Percentiles rank a stretch among this genome's conserved stretches.
Conservation (phyloP, 37 sponge, comb jelly and placozoan genomes). For the Beroe forskalii region DNA sequence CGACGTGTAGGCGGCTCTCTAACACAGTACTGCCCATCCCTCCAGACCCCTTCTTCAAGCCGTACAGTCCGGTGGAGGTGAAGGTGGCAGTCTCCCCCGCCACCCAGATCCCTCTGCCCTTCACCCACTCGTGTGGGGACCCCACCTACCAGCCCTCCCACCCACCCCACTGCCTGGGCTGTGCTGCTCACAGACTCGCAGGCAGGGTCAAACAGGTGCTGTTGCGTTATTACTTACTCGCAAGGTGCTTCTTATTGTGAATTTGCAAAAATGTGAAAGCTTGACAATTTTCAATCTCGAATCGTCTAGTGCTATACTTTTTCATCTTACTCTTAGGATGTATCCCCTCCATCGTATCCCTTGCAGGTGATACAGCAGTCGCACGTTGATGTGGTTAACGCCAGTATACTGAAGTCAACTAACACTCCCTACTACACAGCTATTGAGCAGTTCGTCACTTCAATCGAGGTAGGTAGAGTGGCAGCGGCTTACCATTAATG, state of each 20-base stretch:
- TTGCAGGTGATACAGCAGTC: constrained; percentile 28
- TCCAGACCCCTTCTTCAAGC: constrained; percentile 1
- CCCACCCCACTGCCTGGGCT: constrained; percentile 14
- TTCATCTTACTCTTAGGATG: no score
- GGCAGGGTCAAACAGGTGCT: not conserved
- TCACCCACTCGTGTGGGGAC: not conserved
- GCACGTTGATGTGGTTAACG: not conserved
- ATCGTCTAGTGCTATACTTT: no score
- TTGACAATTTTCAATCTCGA: no score
- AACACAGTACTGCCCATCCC: constrained; percentile 33
- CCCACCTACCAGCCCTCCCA: not conserved
- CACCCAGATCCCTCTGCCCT: constrained; percentile 44
- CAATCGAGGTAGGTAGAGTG: constrained; percentile 23
- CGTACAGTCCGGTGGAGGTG: constrained; percentile 2
- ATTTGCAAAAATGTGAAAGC: no score
- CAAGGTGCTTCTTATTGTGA: no score
- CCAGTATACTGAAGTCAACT: not conserved
- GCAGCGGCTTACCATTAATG: no score
- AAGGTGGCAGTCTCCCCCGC: constrained; percentile 22
- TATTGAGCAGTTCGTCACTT: constrained; percentile 18
- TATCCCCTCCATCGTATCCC: no score
- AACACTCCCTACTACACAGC: not conserved
- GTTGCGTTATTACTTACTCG: no score
- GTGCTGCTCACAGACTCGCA: not conserved
- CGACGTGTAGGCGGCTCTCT: constrained; percentile 17